phyloP scores from a whole-genome alignment of 2,797 vertebrate species.

The Sphaeramia orbicularis region DNA sequence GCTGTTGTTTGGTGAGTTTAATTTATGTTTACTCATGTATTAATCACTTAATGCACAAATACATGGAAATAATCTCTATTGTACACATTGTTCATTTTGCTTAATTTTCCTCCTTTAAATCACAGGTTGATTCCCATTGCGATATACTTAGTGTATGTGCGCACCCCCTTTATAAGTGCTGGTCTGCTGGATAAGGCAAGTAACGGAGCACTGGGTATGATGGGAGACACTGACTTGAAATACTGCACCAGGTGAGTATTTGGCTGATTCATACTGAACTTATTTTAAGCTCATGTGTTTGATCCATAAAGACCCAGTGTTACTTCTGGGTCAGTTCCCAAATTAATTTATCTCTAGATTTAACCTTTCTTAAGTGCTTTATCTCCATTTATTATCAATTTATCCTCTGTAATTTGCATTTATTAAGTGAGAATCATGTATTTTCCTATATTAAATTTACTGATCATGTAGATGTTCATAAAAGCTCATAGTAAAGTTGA shows the following conservation, averaged over 20 bases:
- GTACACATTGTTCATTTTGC: not conserved
- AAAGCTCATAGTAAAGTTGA: too few species aligned
- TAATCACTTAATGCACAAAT: not conserved
- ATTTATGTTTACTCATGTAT: not conserved
- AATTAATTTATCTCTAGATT: too few species aligned
- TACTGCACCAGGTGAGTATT: conserved; percentile 76
- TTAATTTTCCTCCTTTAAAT: conserved; percentile 15
- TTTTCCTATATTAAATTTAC: too few species aligned
- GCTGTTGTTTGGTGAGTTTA: conserved; percentile 78
- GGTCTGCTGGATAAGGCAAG: rapidly evolving
- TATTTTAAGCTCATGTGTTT: not conserved
- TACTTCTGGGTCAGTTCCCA: too few species aligned
- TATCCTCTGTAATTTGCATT: too few species aligned
- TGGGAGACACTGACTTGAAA: not conserved
- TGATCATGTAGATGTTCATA: too few species aligned
- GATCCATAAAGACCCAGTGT: too few species aligned
- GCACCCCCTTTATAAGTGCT: conserved; percentile 31
- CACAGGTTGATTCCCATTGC: conserved; percentile 74
- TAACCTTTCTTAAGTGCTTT: too few species aligned
- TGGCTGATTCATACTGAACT: not conserved
- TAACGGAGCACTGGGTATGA: not conserved
- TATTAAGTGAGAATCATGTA: too few species aligned
- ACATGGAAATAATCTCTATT: not conserved
- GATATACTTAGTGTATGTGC: conserved; percentile 71
- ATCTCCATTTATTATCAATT: too few species aligned